phyloP scores from a whole-genome alignment of 2,888 invertebrate genomes.

The Chymomyza caudatula region DNA sequence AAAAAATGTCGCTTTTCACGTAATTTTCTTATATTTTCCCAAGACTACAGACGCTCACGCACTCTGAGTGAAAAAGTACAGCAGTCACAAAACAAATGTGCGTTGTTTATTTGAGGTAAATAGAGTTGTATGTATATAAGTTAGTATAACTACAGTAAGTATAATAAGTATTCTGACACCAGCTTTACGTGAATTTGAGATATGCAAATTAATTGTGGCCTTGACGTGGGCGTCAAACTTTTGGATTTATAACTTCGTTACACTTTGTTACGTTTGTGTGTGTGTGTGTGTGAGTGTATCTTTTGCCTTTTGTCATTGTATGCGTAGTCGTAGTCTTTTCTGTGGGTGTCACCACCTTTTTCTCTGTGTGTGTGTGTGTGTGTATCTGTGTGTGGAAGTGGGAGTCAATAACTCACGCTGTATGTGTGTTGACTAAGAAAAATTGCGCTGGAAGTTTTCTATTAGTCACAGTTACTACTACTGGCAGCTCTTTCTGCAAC shows the following conservation, averaged over 20 bases:
- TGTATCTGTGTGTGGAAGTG: constrained; percentile 30
- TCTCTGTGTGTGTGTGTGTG: constrained; percentile 14
- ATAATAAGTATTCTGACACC: background rate
- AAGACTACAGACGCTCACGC: background rate
- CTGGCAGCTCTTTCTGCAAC: no score
- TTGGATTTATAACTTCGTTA: constrained; percentile 67
- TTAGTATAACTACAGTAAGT: background rate
- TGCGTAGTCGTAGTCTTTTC: no score
- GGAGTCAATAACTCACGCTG: constrained; percentile 31
- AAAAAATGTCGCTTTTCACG: no score
- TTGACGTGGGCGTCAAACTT: constrained; percentile 71
- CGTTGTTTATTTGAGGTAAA: background rate
- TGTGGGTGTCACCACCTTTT: no score
- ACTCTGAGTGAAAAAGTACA: background rate
- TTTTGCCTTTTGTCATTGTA: constrained; percentile 19
- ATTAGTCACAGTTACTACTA: constrained; percentile 50
- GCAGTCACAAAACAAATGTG: background rate
- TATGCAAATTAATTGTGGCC: constrained; percentile 68
- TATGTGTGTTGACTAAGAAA: constrained; percentile 38
- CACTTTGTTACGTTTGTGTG: constrained; percentile 56
- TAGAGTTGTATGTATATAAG: background rate
- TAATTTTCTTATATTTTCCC: background rate
- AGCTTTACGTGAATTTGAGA: constrained; percentile 32
- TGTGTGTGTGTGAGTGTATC: constrained; percentile 17
- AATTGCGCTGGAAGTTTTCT: constrained; percentile 41